These are phyloP conservation scores for Leptinotarsa rubiginosa DNA, from an alignment of 2,888 invertebrate genomes.

Conservation along the genomic window DNA sequence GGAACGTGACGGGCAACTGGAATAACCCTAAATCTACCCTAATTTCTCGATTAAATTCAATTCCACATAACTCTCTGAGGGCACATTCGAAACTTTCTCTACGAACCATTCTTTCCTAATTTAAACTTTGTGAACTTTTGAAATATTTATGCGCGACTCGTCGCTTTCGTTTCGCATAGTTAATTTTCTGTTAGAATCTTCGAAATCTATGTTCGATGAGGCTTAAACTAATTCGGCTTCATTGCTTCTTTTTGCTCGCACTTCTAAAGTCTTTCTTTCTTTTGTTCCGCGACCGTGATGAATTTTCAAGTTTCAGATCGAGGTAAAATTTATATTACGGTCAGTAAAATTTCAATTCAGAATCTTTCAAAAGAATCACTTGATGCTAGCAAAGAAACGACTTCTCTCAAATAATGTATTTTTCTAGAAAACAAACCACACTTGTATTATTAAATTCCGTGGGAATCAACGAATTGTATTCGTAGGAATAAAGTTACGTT, in stretches of 20 bases:
- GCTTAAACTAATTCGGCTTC: slow-evolving; percentile 20
- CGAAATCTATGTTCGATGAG: slow-evolving; percentile 23
- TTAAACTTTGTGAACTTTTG: slow-evolving; percentile 22
- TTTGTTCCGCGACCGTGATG: too few species aligned
- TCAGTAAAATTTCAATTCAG: neutral
- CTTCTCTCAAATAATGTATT: too few species aligned
- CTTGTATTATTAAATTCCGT: too few species aligned
- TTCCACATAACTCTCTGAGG: slow-evolving; percentile 14
- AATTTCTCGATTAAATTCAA: slow-evolving; percentile 14
- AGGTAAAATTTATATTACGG: neutral
- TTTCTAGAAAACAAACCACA: too few species aligned
- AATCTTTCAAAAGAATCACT: too few species aligned
- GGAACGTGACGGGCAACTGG: neutral
- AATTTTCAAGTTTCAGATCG: neutral
- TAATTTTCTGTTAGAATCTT: slow-evolving; percentile 20
- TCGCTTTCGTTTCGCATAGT: slow-evolving; percentile 25
- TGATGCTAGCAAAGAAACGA: too few species aligned
- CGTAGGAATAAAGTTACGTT: too few species aligned
- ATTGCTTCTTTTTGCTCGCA: slow-evolving; percentile 3
- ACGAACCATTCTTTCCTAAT: slow-evolving; percentile 23
- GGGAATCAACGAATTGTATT: too few species aligned
- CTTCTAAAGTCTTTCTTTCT: neutral
- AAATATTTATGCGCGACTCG: slow-evolving; percentile 17
- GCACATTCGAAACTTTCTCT: slow-evolving; percentile 15
- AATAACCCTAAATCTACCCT: slow-evolving; percentile 13